phyloP scores from a whole-genome alignment of 2,113 vertebrate genomes.

The Cervus canadensis region DNA sequence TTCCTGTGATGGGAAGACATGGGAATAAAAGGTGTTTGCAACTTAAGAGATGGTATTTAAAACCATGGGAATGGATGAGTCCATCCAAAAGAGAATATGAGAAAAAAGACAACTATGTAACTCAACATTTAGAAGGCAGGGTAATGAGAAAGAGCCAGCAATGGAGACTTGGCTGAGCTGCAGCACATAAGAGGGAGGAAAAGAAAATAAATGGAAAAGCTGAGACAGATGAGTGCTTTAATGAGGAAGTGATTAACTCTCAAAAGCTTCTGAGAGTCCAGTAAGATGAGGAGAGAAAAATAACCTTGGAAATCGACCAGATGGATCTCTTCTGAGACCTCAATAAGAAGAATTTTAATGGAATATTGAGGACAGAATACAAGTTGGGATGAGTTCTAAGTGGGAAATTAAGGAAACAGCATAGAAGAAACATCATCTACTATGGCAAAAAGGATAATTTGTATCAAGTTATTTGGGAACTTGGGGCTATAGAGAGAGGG shows the following conservation, averaged over 20 bases:
- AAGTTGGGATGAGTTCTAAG: not conserved
- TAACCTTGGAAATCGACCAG: constrained; percentile 14
- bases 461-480: constrained; percentile 15
- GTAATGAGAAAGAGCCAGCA: not conserved
- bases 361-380: constrained; percentile 12
- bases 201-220: not conserved
- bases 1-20: not conserved
- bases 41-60: not conserved
- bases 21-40: not conserved
- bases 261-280: constrained; percentile 6
- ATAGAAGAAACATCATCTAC: not conserved
- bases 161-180: not conserved
- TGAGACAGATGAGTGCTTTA: not conserved
- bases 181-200: not conserved
- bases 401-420: not conserved
- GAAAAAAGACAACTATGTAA: not conserved
- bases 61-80: not conserved
- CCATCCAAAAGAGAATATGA: not conserved
- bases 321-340: not conserved
- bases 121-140: not conserved
- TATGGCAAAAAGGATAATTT: not conserved
- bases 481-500: not conserved
- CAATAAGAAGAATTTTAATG: constrained; percentile 25
- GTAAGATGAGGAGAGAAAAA: constrained; percentile 9
- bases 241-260: constrained; percentile 18